Evolutionary conservation across 2,797 vertebrate species (phyloP).

Genomic region (Lutjanus argentimaculatus): DNA sequence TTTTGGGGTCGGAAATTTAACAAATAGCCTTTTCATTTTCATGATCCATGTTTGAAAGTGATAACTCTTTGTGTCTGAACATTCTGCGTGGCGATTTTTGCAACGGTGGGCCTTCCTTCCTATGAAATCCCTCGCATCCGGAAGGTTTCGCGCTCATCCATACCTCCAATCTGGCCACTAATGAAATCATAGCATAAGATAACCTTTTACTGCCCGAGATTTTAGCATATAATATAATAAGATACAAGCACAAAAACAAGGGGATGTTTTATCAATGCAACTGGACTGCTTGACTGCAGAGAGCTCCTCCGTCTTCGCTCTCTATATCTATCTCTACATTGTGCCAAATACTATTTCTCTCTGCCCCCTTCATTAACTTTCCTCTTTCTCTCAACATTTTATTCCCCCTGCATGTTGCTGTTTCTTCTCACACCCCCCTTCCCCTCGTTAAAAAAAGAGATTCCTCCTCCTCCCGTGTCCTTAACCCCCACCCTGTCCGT

Average conservation of each 20-base stretch:
- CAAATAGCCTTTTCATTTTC: slow-evolving; percentile 52
- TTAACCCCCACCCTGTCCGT: slow-evolving; percentile 55
- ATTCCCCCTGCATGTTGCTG: slow-evolving; percentile 73
- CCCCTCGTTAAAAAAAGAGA: slow-evolving; percentile 2
- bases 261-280: slow-evolving; percentile 84
- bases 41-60: slow-evolving; percentile 57
- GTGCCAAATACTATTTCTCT: slow-evolving; percentile 81
- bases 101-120: slow-evolving; percentile 64
- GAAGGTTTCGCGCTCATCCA: slow-evolving; percentile 70
- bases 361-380: slow-evolving; percentile 77
- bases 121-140: slow-evolving; percentile 68
- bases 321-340: slow-evolving; percentile 72
- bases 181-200: slow-evolving; percentile 61
- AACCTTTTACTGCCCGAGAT: slow-evolving; percentile 81
- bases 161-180: slow-evolving; percentile 75
- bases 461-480: slow-evolving; percentile 59
- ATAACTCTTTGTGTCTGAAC: slow-evolving; percentile 67
- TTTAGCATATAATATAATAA: slow-evolving; percentile 78
- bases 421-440: slow-evolving; percentile 50
- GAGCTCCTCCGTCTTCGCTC: slow-evolving; percentile 70
- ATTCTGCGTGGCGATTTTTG: slow-evolving; percentile 46
- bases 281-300: slow-evolving; percentile 79
- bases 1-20: slow-evolving; percentile 35
- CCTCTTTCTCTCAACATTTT: slow-evolving; percentile 83
- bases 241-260: slow-evolving; percentile 86